Conservation (phyloP, 2,797 vertebrate genomes). For the Spheniscus humboldti region DNA sequence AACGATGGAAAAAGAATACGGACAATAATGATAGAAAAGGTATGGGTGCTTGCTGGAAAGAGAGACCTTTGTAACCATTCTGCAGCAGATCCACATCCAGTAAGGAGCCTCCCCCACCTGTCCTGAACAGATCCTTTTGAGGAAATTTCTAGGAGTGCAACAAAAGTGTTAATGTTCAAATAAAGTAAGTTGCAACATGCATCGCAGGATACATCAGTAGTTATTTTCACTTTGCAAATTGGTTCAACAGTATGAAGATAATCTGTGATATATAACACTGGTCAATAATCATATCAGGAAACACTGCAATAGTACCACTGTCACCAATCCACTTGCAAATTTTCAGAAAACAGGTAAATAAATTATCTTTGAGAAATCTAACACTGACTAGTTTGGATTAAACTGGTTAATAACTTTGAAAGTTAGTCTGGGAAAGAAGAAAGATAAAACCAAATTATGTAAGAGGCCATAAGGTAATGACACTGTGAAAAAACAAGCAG, state of each 20-base stretch:
- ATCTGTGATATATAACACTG: accelerated
- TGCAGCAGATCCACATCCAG: neutral
- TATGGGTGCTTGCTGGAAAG: neutral
- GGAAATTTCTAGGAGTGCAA: neutral
- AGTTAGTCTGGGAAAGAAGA: neutral
- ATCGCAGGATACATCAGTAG: neutral
- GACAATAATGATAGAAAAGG: neutral
- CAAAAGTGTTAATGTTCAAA: neutral
- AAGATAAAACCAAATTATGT: neutral
- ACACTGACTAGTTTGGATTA: neutral
- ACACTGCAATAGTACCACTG: accelerated
- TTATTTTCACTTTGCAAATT: neutral
- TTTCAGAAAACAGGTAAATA: neutral
- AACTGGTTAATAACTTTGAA: neutral
- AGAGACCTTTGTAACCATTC: neutral
- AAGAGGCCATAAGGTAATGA: neutral
- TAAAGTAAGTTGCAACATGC: neutral
- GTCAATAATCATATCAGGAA: neutral
- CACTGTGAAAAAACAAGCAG: neutral
- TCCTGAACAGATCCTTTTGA: neutral
- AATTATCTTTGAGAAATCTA: neutral
- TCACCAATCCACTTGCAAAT: neutral
- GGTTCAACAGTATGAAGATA: neutral
- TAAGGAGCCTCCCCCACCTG: accelerated
- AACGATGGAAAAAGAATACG: neutral